Conservation (phyloP, 2,113 vertebrate species). For the Hiodon alosoides region DNA sequence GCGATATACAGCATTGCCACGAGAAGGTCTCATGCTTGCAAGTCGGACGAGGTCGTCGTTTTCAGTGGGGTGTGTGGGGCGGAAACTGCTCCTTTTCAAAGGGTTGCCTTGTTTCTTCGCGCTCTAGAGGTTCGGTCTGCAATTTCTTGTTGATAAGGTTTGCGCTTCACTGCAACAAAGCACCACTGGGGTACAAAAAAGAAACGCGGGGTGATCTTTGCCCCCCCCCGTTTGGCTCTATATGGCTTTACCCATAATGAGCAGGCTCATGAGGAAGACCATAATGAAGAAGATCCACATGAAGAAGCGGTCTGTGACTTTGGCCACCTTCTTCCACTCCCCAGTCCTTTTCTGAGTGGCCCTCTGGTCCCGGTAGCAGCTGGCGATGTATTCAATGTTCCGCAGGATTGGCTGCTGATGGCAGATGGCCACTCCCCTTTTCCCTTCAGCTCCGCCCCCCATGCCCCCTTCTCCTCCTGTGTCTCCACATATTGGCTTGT, state of each 20-base stretch:
- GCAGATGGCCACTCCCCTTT: slow-evolving; percentile 48
- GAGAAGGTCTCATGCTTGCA: no score
- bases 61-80: no score
- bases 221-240: not conserved
- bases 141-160: no score
- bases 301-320: slow-evolving; percentile 97
- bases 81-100: no score
- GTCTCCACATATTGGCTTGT: slow-evolving; percentile 29
- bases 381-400: slow-evolving; percentile 88
- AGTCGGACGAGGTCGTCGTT: no score
- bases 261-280: slow-evolving; percentile 94
- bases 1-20: no score
- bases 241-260: slow-evolving; percentile 83
- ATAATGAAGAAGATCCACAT: slow-evolving; percentile 98
- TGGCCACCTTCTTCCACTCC: slow-evolving; percentile 96
- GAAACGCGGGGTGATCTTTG: not conserved
- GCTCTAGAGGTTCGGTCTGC: no score
- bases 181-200: not conserved
- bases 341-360: slow-evolving; percentile 77
- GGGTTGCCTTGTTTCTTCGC: no score
- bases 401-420: slow-evolving; percentile 67
- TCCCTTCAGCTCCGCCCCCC: not conserved
- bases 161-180: not conserved
- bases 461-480: not conserved
- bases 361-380: slow-evolving; percentile 83